A percentile compares a stretch with the other conserved stretches of the same genome.
phyloP scores from a whole-genome alignment of 2,113 vertebrate species.

The Leucoraja erinaceus region DNA sequence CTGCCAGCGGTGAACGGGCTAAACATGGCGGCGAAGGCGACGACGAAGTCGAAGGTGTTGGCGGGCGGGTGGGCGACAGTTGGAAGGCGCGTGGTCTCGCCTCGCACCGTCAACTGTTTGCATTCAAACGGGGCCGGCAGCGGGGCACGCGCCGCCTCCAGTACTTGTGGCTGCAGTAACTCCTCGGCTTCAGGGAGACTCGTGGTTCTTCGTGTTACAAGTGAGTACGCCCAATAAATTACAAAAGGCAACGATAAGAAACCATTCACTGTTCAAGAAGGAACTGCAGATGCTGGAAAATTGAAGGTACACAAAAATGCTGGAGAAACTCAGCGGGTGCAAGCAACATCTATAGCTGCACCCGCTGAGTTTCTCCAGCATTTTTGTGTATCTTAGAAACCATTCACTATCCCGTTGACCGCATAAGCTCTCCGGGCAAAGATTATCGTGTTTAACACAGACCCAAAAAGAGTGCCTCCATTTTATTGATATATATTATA shows the following conservation, averaged over 20 bases:
- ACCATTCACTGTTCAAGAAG: no score
- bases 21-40: background rate
- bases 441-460: background rate
- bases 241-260: background rate
- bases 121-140: background rate
- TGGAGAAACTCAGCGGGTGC: no score
- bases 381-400: no score
- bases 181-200: background rate
- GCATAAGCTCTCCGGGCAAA: background rate
- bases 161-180: background rate
- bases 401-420: background rate
- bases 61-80: no score
- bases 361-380: no score
- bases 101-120: background rate
- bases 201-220: background rate
- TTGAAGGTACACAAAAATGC: no score
- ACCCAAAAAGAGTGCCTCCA: background rate
- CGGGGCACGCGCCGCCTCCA: background rate
- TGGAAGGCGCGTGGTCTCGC: background rate
- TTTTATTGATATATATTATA: background rate
- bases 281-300: no score
- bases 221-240: background rate
- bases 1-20: background rate
- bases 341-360: no score
- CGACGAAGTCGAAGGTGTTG: no score